phyloP scores from a whole-genome alignment of 2,797 vertebrate species.

The Morelia viridis region DNA sequence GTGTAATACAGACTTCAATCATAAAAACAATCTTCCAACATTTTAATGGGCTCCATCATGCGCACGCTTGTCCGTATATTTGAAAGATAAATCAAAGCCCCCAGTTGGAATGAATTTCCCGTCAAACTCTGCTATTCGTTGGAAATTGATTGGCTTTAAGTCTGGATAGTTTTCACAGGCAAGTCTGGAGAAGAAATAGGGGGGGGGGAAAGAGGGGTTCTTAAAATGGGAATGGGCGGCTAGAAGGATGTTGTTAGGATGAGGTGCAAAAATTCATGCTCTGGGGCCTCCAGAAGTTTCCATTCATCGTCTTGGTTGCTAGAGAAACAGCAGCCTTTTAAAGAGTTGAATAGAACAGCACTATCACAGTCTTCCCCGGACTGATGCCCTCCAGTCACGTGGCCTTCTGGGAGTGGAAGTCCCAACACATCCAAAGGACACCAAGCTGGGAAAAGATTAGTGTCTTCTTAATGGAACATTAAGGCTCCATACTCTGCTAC shows the following conservation, averaged over 20 bases:
- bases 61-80: constrained; percentile 77
- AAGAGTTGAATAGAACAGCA: background rate
- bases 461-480: background rate
- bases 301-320: background rate
- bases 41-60: constrained; percentile 80
- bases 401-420: background rate
- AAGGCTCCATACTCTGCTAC: background rate
- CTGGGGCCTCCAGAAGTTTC: background rate
- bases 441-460: background rate
- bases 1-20: constrained; percentile 80
- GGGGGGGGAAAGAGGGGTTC: constrained; percentile 28
- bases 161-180: constrained; percentile 40
- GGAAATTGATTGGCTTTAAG: constrained; percentile 68
- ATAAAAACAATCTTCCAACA: constrained; percentile 79
- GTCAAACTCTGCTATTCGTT: constrained; percentile 74
- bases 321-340: background rate
- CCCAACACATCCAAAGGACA: background rate
- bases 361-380: background rate
- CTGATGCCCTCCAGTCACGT: background rate
- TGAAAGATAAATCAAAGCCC: constrained; percentile 78
- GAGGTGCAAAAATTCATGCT: background rate
- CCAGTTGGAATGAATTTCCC: constrained; percentile 76
- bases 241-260: background rate
- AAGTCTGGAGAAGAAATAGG: constrained; percentile 39
- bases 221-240: background rate